Evolutionary conservation across 2,888 invertebrate species (phyloP).

Genomic region (Trimorus sp.): DNA sequence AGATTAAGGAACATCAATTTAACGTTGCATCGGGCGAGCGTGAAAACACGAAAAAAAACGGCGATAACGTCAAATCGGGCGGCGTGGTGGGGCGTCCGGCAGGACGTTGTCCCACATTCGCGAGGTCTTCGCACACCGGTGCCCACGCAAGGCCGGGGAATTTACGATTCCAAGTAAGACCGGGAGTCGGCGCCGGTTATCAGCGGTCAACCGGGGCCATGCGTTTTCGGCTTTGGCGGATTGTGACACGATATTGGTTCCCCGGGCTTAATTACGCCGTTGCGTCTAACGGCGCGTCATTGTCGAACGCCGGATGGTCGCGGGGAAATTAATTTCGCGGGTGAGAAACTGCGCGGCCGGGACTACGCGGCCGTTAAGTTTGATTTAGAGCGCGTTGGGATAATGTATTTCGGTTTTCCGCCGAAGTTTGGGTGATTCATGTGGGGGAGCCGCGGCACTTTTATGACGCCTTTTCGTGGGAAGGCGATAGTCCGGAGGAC

Average conservation of each 20-base stretch:
- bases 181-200: slow-evolving; percentile 45
- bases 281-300: slow-evolving; percentile 35
- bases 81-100: too few species aligned
- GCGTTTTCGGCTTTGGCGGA: slow-evolving; percentile 56
- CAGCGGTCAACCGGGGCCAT: slow-evolving; percentile 38
- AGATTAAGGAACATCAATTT: slow-evolving; percentile 60
- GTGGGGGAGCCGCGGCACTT: too few species aligned
- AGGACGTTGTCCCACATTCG: slow-evolving; percentile 66
- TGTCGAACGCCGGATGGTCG: slow-evolving; percentile 27
- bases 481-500: too few species aligned
- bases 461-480: too few species aligned
- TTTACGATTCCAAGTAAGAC: slow-evolving; percentile 64
- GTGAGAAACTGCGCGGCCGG: slow-evolving; percentile 19
- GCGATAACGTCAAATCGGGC: slow-evolving; percentile 24
- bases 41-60: slow-evolving; percentile 30
- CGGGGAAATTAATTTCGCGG: slow-evolving; percentile 37
- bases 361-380: slow-evolving; percentile 19
- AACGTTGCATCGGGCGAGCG: slow-evolving; percentile 32
- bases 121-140: slow-evolving; percentile 64
- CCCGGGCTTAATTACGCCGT: slow-evolving; percentile 48
- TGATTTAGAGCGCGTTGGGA: slow-evolving; percentile 29
- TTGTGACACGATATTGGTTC: slow-evolving; percentile 61
- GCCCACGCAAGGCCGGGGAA: slow-evolving; percentile 63
- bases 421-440: background rate
- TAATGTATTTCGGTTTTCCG: slow-evolving; percentile 28